Conservation (phyloP, 92 coral and sea anemone genomes). For the Parazoanthus atlanticus region DNA sequence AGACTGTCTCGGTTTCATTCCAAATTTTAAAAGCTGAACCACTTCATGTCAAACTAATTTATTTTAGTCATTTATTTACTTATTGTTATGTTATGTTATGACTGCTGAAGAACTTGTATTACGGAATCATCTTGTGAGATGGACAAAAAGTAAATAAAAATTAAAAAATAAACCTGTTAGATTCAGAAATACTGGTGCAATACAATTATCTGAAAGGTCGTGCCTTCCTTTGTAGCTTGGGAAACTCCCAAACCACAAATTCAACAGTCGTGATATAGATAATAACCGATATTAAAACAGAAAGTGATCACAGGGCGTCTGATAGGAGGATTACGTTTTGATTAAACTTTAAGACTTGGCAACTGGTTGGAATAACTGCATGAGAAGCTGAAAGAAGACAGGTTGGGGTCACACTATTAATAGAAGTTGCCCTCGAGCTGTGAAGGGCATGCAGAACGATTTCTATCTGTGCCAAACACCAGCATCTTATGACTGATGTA, state of each 20-base stretch:
- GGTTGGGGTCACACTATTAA: constrained; percentile 1
- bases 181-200: neutral
- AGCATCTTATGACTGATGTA: neutral
- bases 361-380: neutral
- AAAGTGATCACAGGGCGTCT: neutral
- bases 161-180: neutral
- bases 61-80: too few relatives aligned
- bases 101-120: too few relatives aligned
- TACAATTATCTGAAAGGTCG: neutral
- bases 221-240: neutral
- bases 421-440: constrained; percentile 29
- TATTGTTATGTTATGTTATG: too few relatives aligned
- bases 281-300: neutral
- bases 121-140: too few relatives aligned
- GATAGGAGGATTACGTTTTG: neutral
- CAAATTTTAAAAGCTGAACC: too few relatives aligned
- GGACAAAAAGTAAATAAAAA: too few relatives aligned
- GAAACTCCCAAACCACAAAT: neutral
- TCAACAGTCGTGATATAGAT: neutral
- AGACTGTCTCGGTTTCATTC: neutral
- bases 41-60: too few relatives aligned
- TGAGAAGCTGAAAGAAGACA: neutral
- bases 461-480: constrained; percentile 28
- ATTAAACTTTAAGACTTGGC: constrained; percentile 5
- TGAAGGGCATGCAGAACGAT: neutral